Base-by-base conservation (phyloP, 1,140 invertebrate genomes). In the Drosophila teissieri region DNA sequence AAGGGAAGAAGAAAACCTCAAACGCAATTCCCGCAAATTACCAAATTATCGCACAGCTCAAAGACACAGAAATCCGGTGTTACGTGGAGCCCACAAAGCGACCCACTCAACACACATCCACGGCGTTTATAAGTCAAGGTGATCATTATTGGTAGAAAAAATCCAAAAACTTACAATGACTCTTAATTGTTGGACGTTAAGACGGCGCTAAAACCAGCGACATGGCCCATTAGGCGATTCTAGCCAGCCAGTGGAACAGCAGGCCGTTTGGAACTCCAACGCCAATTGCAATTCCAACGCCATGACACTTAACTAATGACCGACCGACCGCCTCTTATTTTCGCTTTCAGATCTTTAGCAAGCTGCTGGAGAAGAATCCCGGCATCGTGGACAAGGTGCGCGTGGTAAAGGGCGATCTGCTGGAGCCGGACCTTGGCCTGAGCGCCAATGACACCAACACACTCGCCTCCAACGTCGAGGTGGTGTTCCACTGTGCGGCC, bases 401-500 rank as follows among this genome's bases (percentile, higher is more conserved):
- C 17, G 93, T 96, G 0, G 93, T 99, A 3, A 93, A 94, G 34
- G 98, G 98, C 12, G 98, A 99, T 92, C 95, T 99, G 2, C 94
- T 96, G 17, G 92, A 95, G 55, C 95, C 96, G 4, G 95, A 95
- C 63, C 93, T 99, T 37, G 98, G 95, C 2, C 88, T 97, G 3
- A 95, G 94, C 1, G 69, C 93, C 2, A 92, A 94, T 34, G 97
- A 97, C 77, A 93, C 94, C 68, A 73, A 92, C 37, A 81, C 91
- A 60, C 74, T 94, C 19, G 92, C 93, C 52, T 91, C 94, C 11
- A 94, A 95, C 63, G 95, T 97, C 15, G 94, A 95, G 31, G 94
- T 98, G n/a, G 93, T 98, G 0, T 97, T 98, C 92, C 97, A 98
- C 85, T 97, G 96, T 79, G 97, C 98, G n/a, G 98, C 98, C 19